Conservation (phyloP, 2,113 vertebrate species). For the Platichthys stellatus region DNA sequence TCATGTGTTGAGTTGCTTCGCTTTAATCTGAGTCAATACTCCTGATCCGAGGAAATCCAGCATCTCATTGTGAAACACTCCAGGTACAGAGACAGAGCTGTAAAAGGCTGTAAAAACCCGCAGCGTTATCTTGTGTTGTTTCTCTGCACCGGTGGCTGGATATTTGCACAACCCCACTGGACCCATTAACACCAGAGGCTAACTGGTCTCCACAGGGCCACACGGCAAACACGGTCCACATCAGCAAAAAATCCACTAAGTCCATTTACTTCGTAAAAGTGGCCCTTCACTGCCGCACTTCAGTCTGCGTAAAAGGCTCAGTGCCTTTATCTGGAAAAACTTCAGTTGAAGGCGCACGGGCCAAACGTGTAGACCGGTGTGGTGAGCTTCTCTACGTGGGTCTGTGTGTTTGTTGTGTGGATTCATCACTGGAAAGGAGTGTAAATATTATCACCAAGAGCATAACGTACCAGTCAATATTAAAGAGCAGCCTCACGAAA, state of each 20-base stretch:
- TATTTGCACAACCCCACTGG: slow-evolving; percentile 27
- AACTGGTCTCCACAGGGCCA: not conserved
- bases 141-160: not conserved
- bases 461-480: not conserved
- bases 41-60: not conserved
- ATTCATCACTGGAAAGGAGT: not conserved
- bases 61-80: not conserved
- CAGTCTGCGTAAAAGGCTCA: not conserved
- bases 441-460: not conserved
- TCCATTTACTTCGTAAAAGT: not conserved
- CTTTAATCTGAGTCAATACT: slow-evolving; percentile 7
- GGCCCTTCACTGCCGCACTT: not conserved
- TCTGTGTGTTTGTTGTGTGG: not conserved
- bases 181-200: slow-evolving; percentile 19
- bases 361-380: slow-evolving; percentile 10
- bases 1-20: not conserved
- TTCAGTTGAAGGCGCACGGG: not conserved
- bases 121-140: slow-evolving; percentile 21
- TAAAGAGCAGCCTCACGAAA: not conserved
- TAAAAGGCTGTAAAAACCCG: not conserved
- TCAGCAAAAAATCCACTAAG: slow-evolving; percentile 2
- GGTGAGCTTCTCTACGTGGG: not conserved
- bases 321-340: slow-evolving; percentile 1
- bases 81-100: not conserved
- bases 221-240: not conserved